Evolutionary conservation across 2,888 invertebrate species (phyloP), one percentile per base, ranked within the genome.

Genomic region (Euzetes globulus): DNA sequence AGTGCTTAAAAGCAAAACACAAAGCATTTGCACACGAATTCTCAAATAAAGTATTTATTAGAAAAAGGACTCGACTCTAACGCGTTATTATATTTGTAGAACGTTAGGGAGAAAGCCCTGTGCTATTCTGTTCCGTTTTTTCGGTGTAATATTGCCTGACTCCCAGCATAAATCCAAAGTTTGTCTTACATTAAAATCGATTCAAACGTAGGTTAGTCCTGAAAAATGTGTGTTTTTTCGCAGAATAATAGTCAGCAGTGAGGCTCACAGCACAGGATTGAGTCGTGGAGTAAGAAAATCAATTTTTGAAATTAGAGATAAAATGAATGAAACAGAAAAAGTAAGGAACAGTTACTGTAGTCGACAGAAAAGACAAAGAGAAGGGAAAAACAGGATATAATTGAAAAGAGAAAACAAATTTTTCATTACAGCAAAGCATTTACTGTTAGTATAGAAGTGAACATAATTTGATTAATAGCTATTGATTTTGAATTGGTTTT

Each of bases 11-110:
- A 37, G 65, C 65, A 65, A 33, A 7, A 65, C 65, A 65, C 33
- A 29, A 9, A 37, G n/a, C 7, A 29, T 7, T 25, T 15, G 29
- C 58, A 58, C 58, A 58, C 58, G 58, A n/a, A 29, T 65, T 33
- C 33, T 65, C 65, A 65, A 65, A 65, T 65, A 65, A 65, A 65
- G 37, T 65, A 65, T 65, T 33, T 65, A 65, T 65, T 65, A 65
- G 65, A 37, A n/a, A 60, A 37, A 37, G 5, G 27, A 27, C 25
- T 15, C 9, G 37, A 65, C 65, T 65, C 37, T 29, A 60, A 17
- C 60, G 11, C 65, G 15, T 37, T 37, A 65, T 63, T 63, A 63
- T 65, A 65, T 65, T 65, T 65, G 37, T 37, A 33, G 37, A 65
- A 65, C 37, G 65, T 65, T 65, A 65, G 65, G 37, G 22, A 6